Evolutionary conservation across 1,140 invertebrate genomes (phyloP).

Genomic region (Nylanderia fulva): DNA sequence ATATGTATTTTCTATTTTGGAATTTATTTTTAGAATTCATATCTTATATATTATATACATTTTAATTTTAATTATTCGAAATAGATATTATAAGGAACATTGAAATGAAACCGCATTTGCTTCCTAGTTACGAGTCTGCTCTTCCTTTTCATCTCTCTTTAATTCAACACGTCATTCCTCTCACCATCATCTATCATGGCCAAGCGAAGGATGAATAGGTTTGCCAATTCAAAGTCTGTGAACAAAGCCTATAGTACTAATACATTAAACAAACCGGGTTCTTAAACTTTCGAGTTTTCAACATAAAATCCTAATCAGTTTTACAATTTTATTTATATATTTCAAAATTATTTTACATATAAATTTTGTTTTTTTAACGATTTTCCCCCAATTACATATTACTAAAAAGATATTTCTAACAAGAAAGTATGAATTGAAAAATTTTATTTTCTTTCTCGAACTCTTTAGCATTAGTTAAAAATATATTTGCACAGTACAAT

Average conservation of each 20-base stretch:
- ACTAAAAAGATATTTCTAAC: not conserved
- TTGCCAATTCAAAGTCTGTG: slow-evolving; percentile 2
- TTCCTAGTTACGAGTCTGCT: slow-evolving; percentile 11
- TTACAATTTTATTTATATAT: slow-evolving; percentile 1
- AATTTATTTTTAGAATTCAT: not conserved
- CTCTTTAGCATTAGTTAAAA: not conserved
- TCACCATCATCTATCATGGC: slow-evolving; percentile 11
- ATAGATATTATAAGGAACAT: not conserved
- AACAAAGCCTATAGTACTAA: not conserved
- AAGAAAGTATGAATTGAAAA: not conserved
- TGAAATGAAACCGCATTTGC: not conserved
- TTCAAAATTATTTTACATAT: not conserved
- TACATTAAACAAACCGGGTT: no score
- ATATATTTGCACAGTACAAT: not conserved
- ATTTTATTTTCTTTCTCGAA: not conserved
- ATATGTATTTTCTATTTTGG: not conserved
- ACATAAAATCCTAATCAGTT: not conserved
- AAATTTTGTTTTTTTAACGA: not conserved
- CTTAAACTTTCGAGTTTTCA: not conserved
- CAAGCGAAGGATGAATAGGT: slow-evolving; percentile 30
- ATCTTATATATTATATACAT: not conserved
- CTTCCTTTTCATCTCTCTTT: slow-evolving; percentile 9
- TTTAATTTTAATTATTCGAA: not conserved
- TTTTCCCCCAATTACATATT: not conserved
- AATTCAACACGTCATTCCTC: slow-evolving; percentile 15